Percentiles rank a stretch among this genome's conserved stretches.
Evolutionary conservation across 2,888 invertebrate species (phyloP).

Genomic region (Zeuzera pyrina): DNA sequence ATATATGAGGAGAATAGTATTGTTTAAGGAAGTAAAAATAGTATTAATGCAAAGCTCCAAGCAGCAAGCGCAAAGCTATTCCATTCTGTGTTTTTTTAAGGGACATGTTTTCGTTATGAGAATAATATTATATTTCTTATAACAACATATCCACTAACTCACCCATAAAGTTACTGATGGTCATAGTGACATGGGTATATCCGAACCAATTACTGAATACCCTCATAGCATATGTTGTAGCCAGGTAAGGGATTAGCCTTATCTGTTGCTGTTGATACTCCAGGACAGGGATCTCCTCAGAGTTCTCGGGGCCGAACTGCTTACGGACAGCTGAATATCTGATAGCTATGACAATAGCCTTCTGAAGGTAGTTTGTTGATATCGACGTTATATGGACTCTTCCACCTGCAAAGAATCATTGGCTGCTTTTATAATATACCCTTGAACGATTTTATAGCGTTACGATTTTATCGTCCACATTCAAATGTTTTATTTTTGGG

Average conservation of each 20-base stretch:
- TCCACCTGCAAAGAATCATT: constrained; percentile 68
- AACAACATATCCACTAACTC: too few species aligned
- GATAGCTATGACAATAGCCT: constrained; percentile 87
- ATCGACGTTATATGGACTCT: constrained; percentile 81
- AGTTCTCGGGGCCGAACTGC: constrained; percentile 87
- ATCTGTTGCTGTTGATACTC: constrained; percentile 94
- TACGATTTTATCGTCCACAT: too few species aligned
- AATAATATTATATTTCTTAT: too few species aligned
- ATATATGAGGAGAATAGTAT: too few species aligned
- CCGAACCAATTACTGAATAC: constrained; percentile 75
- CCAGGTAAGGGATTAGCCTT: constrained; percentile 82
- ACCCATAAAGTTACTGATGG: constrained; percentile 57
- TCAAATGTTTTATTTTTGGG: too few species aligned
- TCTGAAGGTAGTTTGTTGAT: constrained; percentile 75
- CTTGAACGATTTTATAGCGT: too few species aligned
- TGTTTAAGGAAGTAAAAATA: too few species aligned
- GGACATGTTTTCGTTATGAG: too few species aligned
- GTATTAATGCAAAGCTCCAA: too few species aligned
- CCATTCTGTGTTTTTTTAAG: too few species aligned
- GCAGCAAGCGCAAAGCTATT: too few species aligned
- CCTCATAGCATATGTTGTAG: constrained; percentile 76
- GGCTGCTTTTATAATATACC: too few species aligned
- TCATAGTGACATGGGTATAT: constrained; percentile 52
- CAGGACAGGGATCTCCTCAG: constrained; percentile 83
- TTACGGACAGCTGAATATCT: constrained; percentile 89